These are phyloP conservation scores for Phlogophora meticulosa DNA, from an alignment of 2,888 invertebrate genomes.

Conservation along the genomic window DNA sequence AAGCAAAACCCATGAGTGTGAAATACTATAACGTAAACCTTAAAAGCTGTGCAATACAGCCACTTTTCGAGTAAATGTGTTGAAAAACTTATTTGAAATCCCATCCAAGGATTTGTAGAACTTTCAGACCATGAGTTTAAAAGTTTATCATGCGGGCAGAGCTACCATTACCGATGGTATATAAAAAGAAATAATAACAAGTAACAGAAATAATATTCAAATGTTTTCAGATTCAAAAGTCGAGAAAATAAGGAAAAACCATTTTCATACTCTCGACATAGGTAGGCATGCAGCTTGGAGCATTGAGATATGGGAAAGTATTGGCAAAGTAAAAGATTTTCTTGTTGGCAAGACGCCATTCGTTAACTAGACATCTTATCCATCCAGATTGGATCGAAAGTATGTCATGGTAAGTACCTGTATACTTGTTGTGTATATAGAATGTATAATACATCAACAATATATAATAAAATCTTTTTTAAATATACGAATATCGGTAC, in stretches of 20 bases:
- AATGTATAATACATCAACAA: no score
- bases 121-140: neutral
- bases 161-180: no score
- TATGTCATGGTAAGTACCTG: constrained; percentile 19
- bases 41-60: no score
- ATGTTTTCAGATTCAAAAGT: constrained; percentile 5
- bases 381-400: constrained; percentile 20
- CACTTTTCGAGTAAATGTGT: no score
- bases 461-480: no score
- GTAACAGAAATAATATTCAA: no score
- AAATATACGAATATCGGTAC: no score
- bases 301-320: constrained; percentile 31
- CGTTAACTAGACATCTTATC: constrained; percentile 49
- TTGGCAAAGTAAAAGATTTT: constrained; percentile 44
- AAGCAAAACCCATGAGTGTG: no score
- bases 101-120: neutral
- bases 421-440: neutral
- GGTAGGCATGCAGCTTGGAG: neutral
- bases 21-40: no score
- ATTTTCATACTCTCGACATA: neutral
- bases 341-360: constrained; percentile 48
- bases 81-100: no score
- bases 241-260: constrained; percentile 8
- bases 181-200: no score
- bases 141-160: neutral